A percentile compares a stretch with the other conserved stretches of the same genome.
Evolutionary conservation across 2,797 vertebrate genomes (phyloP).

Genomic region (Phoebastria nigripes): DNA sequence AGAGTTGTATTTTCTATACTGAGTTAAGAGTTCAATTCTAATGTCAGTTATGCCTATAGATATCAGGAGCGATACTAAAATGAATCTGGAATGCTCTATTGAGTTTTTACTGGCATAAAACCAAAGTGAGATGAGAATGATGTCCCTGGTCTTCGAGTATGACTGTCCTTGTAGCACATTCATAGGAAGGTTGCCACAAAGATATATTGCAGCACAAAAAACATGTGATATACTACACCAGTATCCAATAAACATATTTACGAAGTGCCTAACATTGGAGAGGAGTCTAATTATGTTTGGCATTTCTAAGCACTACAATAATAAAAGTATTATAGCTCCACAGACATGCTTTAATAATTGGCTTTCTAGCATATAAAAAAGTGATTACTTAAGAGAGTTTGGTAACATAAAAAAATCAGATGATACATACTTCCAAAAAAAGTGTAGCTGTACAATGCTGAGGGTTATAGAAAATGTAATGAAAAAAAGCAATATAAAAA

Average conservation of each 20-base stretch:
- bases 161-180: background rate
- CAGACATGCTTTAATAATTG: background rate
- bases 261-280: background rate
- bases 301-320: background rate
- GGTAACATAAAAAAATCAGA: background rate
- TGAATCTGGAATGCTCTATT: background rate
- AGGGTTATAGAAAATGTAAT: background rate
- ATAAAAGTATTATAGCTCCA: background rate
- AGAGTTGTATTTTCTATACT: background rate
- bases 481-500: background rate
- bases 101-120: background rate
- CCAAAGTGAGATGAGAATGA: background rate
- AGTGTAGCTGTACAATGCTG: background rate
- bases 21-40: background rate
- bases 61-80: background rate
- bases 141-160: background rate
- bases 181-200: background rate
- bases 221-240: fast-evolving
- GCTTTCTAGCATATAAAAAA: background rate
- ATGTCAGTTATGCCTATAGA: background rate
- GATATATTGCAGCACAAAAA: background rate
- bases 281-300: background rate
- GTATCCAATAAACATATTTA: background rate
- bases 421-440: background rate
- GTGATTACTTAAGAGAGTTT: background rate